Evolutionary conservation across 2,113 vertebrate genomes (phyloP), one percentile per base, ranked within the genome.

Genomic region (Oplegnathus fasciatus): DNA sequence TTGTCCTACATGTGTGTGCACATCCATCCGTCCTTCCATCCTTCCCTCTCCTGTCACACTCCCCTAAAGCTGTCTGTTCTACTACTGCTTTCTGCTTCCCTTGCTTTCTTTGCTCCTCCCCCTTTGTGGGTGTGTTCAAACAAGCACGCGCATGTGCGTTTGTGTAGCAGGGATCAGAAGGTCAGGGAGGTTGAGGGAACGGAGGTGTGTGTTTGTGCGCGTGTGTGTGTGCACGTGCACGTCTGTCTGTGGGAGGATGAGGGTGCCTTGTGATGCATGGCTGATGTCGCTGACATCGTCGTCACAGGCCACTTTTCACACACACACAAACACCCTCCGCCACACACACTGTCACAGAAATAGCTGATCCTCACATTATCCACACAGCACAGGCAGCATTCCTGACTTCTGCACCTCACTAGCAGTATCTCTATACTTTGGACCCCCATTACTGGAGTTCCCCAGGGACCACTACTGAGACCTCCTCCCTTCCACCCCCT

Each of bases 361-460:
- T 91, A 91, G 93, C 94, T 95, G 94, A 94, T 95, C 94, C 90
- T 92, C 89, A 90, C 89, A 93, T 91, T 93, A 93, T 90, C 90
- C 90, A 80, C 86, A 84, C 87, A 82, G 86, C 70, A 54, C 62
- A 75, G 84, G 81, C 90, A 89, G 92, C 87, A 75, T 94, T 92
- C 84, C 87, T 89, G 85, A 82, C 86, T 89, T 85, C 69, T 89
- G 80, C 88, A 82, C 78, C 83, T 90, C 77, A 87, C 83, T 86
- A 48, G 85, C 77, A 75, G 66, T 73, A 57, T 80, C 88, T 83
- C 68, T 82, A 20, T 65, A 80, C 57, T 88, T 83, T 82, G 89
- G 82, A 89, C 72, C 82, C 75, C 75, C 26, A 30, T 86, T 60
- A 90, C 89, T 88, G 92, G 91, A 83, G 86, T 87, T 86, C 76